A percentile compares a stretch with the other conserved stretches of the same genome.
These are phyloP conservation scores for Deroplatys truncata DNA, from an alignment of 2,888 invertebrate genomes.

Conservation along the genomic window DNA sequence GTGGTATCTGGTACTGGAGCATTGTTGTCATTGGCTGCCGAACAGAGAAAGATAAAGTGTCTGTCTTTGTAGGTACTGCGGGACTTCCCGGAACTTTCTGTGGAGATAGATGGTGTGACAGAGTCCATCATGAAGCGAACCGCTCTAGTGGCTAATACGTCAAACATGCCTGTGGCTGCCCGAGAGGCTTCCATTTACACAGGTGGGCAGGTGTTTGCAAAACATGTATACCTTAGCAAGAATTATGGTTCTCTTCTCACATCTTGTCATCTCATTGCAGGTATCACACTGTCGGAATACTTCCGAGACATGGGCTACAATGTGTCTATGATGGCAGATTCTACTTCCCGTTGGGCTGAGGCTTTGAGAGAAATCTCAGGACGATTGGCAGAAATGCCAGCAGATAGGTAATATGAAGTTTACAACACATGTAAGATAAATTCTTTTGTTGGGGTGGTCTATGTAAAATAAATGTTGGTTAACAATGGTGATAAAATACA, in stretches of 20 bases:
- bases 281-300: constrained; percentile 99
- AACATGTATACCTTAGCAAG: too few species aligned
- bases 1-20: neutral
- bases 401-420: constrained; percentile 60
- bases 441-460: too few species aligned
- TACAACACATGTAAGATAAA: too few species aligned
- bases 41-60: neutral
- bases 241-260: too few species aligned
- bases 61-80: constrained; percentile 63
- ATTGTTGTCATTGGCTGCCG: neutral
- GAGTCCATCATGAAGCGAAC: constrained; percentile 99
- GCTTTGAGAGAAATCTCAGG: constrained; percentile 99
- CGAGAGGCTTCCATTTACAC: constrained; percentile 99
- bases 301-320: constrained; percentile 99
- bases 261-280: constrained; percentile 43
- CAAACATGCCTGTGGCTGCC: constrained; percentile 99
- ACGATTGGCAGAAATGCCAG: constrained; percentile 99
- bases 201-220: constrained; percentile 48
- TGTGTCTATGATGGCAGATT: constrained; percentile 99
- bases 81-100: constrained; percentile 97
- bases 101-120: constrained; percentile 93
- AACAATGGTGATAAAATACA: too few species aligned
- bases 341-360: constrained; percentile 99
- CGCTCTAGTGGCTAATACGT: constrained; percentile 97
- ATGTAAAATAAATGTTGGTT: too few species aligned